Conservation (phyloP, 2,888 invertebrate species). For the Perizoma affinitatum region DNA sequence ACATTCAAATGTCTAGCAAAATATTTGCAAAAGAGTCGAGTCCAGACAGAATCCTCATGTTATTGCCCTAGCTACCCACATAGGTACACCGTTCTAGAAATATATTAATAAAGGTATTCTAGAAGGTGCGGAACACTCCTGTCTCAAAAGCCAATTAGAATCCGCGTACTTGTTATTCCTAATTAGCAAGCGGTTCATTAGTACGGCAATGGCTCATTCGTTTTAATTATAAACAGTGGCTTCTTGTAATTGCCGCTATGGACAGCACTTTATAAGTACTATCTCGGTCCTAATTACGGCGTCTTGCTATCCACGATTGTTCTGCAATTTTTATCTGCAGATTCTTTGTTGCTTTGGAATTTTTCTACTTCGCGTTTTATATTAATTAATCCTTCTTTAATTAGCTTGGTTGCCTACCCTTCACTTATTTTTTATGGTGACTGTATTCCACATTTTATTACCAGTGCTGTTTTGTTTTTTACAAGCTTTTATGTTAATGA, state of each 20-base stretch:
- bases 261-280: constrained; percentile 67
- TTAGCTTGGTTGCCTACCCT: background rate
- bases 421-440: too few relatives aligned
- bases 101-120: too few relatives aligned
- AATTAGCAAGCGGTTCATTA: constrained; percentile 82
- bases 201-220: constrained; percentile 76
- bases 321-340: background rate
- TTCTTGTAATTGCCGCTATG: constrained; percentile 75
- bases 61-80: too few relatives aligned
- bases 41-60: background rate
- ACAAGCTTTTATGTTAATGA: too few relatives aligned
- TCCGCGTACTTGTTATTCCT: constrained; percentile 71
- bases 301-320: constrained; percentile 7
- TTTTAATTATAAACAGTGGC: constrained; percentile 79
- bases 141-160: constrained; percentile 76
- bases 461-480: too few relatives aligned
- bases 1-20: constrained; percentile 13
- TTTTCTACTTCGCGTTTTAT: background rate
- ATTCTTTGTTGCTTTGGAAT: constrained; percentile 5
- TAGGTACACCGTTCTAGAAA: too few relatives aligned
- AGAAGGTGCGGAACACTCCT: constrained; percentile 49
- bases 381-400: constrained; percentile 3
- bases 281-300: constrained; percentile 15
- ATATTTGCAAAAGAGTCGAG: constrained; percentile 11
- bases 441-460: too few relatives aligned